Evolutionary conservation across 2,113 vertebrate genomes (phyloP), one percentile per base, ranked within the genome.

Genomic region (Speoplatyrhinus poulsoni): DNA sequence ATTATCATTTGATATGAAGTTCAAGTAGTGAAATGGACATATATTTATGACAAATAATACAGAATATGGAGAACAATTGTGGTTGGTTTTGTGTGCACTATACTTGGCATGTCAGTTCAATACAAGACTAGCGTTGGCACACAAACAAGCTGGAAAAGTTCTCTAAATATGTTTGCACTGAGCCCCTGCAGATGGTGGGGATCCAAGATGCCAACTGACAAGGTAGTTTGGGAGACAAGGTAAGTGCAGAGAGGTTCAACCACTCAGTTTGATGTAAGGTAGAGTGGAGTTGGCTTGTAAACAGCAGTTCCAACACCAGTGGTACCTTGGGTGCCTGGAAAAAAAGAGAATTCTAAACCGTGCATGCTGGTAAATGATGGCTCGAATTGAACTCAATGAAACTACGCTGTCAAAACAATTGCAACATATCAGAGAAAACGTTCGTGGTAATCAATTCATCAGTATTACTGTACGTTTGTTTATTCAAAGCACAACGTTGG

Each of bases 401-500:
- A 60, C 11, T n/a, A 60, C 36, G 15, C 12, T 33, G 32, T 1
- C 9, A 33, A 57, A 57, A 57, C 26, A n/a, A 16, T 17, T 57
- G 9, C 15, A 16, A 59, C 57, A 33, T 33, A 19, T 19, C 12
- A 4, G 19, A 10, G 10, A 11, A 26, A 6, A 32, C 8, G 26
- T 16, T 16, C 5, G 13, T 1, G 15, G 17, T 36, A 41, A 60
- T 56, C 69, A 26, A n/a, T 9, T 60, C 13, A 11, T 41, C 15
- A 57, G 47, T 67, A 65, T 46, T 32, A 49, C 54, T 55, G 57
- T 19, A 67, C n/a, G 33, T 73, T 66, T 73, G 49, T 66, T 68
- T 75, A 69, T 58, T 75, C 54, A 63, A 73, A 63, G 63, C 66
- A 75, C 57, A 61, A 67, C 61, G 71, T 73, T 73, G 71, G 71